These are phyloP conservation scores for Anguilla obscura DNA, from an alignment of 2,797 vertebrate genomes.

Conservation along the genomic window DNA sequence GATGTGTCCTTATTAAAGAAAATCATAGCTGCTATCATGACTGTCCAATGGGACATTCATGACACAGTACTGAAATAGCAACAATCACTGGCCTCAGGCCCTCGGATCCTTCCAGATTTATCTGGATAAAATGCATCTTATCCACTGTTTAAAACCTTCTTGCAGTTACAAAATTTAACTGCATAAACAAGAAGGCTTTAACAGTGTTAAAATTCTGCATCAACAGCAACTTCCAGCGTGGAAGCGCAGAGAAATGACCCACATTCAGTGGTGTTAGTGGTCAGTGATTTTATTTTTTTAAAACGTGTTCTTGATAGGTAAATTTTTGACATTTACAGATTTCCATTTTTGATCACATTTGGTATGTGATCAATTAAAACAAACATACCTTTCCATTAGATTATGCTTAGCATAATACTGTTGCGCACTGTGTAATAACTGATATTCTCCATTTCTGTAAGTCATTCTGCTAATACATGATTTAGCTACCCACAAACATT, in stretches of 20 bases:
- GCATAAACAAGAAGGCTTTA: not conserved
- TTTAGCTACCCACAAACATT: not conserved
- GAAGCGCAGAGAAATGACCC: not conserved
- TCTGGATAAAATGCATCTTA: not conserved
- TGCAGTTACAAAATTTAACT: not conserved
- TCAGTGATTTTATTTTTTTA: not conserved
- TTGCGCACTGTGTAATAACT: not conserved
- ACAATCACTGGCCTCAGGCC: not conserved
- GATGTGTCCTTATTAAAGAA: not conserved
- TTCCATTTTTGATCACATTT: not conserved
- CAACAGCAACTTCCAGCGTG: not conserved
- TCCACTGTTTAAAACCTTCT: not conserved
- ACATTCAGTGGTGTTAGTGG: not conserved
- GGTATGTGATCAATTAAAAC: not conserved
- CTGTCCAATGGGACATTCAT: not conserved
- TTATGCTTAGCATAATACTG: not conserved
- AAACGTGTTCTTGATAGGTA: not conserved
- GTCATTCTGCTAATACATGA: not conserved
- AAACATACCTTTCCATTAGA: not conserved
- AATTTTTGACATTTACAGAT: not conserved
- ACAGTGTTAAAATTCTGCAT: not conserved
- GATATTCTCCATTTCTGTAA: not conserved
- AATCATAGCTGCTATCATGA: not conserved
- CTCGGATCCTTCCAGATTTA: not conserved
- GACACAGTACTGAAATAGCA: not conserved